A percentile compares a stretch with the other conserved stretches of the same genome.
These are phyloP conservation scores for Platygyra sinensis DNA, from an alignment of 64 coral and sea anemone genomes.

Conservation along the genomic window DNA sequence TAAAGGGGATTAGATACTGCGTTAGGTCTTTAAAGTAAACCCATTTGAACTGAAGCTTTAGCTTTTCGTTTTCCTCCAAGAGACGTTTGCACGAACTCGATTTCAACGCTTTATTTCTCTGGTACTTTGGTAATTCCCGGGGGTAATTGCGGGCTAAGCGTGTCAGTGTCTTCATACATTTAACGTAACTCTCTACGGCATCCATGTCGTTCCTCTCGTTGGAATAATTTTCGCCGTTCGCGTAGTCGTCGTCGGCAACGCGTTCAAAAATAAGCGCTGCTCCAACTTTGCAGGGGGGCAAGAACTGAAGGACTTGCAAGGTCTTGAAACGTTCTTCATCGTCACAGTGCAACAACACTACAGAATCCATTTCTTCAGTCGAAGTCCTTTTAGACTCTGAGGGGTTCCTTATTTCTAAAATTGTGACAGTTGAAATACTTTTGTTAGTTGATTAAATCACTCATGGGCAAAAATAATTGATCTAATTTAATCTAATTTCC, in stretches of 20 bases:
- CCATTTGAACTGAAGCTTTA: constrained; percentile 25
- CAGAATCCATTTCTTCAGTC: neutral
- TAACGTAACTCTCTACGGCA: neutral
- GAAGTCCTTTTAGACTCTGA: neutral
- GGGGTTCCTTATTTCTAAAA: too few relatives aligned
- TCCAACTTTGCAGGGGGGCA: neutral
- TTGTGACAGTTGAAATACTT: too few relatives aligned
- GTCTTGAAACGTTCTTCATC: neutral
- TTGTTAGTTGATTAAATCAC: too few relatives aligned
- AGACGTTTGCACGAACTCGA: neutral
- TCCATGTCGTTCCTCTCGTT: neutral
- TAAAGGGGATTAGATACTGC: constrained; percentile 7
- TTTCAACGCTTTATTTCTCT: neutral
- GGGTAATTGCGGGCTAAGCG: too few relatives aligned
- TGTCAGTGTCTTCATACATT: neutral
- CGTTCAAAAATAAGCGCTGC: neutral
- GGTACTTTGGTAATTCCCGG: neutral
- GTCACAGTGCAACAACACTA: constrained; percentile 14
- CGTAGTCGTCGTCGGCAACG: too few relatives aligned
- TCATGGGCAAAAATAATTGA: too few relatives aligned
- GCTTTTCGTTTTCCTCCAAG: neutral
- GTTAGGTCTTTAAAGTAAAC: neutral
- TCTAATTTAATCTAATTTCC: too few relatives aligned
- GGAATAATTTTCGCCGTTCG: too few relatives aligned
- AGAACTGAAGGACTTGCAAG: constrained; percentile 14